Percentiles rank a stretch among this genome's conserved stretches.
These are phyloP conservation scores for Illadopsis cleaveri DNA, from an alignment of 2,113 vertebrate genomes.

Conservation along the genomic window DNA sequence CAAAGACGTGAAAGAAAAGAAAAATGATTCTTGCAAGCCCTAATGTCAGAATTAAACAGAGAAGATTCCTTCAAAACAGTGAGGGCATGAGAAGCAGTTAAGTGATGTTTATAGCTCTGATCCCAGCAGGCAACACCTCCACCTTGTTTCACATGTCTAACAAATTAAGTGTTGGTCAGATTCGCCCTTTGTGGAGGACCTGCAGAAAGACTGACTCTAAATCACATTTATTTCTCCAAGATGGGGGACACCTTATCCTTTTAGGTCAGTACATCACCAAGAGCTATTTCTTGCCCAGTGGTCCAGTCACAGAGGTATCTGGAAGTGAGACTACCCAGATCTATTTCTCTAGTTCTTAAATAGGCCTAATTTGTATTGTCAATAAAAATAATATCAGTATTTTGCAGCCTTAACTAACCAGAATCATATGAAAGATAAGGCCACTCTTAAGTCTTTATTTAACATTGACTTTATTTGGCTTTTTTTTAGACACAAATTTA, in stretches of 20 bases:
- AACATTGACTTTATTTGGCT: background rate
- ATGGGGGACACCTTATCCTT: background rate
- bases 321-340: background rate
- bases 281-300: background rate
- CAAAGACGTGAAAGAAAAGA: background rate
- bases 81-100: background rate
- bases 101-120: background rate
- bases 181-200: background rate
- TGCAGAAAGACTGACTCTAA: background rate
- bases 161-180: background rate
- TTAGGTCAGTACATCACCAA: background rate
- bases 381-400: background rate
- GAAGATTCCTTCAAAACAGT: background rate
- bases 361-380: background rate
- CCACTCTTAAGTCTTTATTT: background rate
- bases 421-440: background rate
- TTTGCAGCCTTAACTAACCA: background rate
- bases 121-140: background rate
- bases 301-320: background rate
- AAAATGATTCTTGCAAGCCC: background rate
- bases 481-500: background rate
- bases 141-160: background rate
- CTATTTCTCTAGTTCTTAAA: background rate
- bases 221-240: background rate
- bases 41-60: background rate